Base-by-base conservation (phyloP, 2,797 vertebrate genomes). In the Tolypeutes matacus region DNA sequence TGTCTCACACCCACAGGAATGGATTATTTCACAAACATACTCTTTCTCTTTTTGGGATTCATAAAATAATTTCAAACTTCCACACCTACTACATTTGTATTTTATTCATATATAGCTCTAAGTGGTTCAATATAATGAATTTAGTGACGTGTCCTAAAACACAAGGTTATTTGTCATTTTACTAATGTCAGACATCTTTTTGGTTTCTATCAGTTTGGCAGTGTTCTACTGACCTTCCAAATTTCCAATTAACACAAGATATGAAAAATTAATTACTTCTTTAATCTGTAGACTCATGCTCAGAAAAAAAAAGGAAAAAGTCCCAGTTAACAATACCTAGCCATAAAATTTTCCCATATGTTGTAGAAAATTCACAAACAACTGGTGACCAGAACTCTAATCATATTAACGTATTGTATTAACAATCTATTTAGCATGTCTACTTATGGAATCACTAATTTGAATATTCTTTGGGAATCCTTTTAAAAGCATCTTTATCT, bases 301-400 rank as follows among this genome's bases (percentile, higher is more conserved):
- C 29, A 81, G 58, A 56, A 21, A 56, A 53, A 53, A 20, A 56
- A 56, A 56, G 17, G 53, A 93, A 91, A 77, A 89, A 31, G 14
- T 1, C 27, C 23, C 46, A 86, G 56, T 91, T 94, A 82, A 72
- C 31, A 85, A 39, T 73, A 84, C 11, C 81, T 77, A 70, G 49
- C 53, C 84, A 46, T 8, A 85, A 9, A 49, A 62, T 80, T 94
- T 76, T 70, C 18, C 31, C 36, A 20, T 88, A 82, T 92, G 27
- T 77, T 95, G 12, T 64, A 83, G 81, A 90, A 95, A 92, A 89
- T 70, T 76, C 20, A 78, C 11, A 73, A 83, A 65, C 72, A 75
- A 27, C 27, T 49, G 27, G 27, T 75, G 3, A 46, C 27, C 29
- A 75, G 42, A 75, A 84, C 3, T 86, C 9, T 72, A 8, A 96